Conservation (phyloP, 2,888 invertebrate species). For the Uropetala carovei region DNA sequence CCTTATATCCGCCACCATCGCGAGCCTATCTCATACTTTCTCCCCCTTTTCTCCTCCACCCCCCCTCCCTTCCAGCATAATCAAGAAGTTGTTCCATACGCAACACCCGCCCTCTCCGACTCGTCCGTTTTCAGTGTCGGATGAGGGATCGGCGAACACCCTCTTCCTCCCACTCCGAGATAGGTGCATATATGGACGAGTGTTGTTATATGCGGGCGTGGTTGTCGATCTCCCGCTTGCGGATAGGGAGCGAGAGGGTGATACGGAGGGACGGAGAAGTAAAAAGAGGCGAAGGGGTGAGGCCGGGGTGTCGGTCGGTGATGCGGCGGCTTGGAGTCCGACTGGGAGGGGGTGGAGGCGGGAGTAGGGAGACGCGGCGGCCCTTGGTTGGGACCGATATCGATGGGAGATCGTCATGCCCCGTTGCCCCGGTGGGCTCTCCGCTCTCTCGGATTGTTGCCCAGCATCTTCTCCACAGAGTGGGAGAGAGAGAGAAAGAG, state of each 20-base stretch:
- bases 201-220: conserved; percentile 8
- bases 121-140: background rate
- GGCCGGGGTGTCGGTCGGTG: background rate
- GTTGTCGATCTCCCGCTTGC: background rate
- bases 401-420: conserved; percentile 57
- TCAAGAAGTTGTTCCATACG: background rate
- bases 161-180: background rate
- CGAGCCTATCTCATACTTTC: background rate
- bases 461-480: background rate
- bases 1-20: background rate
- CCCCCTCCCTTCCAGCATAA: background rate
- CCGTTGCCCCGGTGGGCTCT: conserved; percentile 32
- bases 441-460: background rate
- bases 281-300: no score
- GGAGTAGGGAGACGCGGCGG: background rate
- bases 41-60: background rate
- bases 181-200: background rate
- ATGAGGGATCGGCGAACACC: background rate
- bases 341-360: background rate
- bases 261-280: no score
- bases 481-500: background rate
- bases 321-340: background rate
- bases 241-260: no score
- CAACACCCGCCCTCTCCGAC: background rate
- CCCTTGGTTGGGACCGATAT: conserved; percentile 25